These are phyloP conservation scores for Oceanites oceanicus DNA, from an alignment of 2,113 vertebrate species.

Conservation along the genomic window DNA sequence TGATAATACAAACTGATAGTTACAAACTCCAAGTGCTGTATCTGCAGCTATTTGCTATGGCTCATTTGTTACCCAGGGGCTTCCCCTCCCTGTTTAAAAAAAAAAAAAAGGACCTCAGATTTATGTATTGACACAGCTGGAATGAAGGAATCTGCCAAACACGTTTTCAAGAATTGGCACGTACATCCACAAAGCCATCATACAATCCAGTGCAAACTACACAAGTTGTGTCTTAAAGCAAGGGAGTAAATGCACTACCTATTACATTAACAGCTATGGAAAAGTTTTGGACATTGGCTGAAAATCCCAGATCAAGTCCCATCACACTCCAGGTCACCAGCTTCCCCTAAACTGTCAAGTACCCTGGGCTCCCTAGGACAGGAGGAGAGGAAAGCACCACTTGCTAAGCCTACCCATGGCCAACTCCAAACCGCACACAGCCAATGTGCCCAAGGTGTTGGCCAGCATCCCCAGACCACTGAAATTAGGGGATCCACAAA, in stretches of 20 bases:
- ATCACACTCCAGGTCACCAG: neutral
- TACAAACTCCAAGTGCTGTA: neutral
- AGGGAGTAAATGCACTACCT: neutral
- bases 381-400: neutral
- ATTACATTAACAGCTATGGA: neutral
- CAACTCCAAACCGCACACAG: neutral
- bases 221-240: neutral
- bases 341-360: neutral
- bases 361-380: neutral
- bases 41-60: conserved; percentile 28
- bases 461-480: neutral
- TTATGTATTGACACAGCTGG: conserved; percentile 61
- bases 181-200: neutral
- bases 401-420: neutral
- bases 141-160: conserved; percentile 33
- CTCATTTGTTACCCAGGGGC: neutral
- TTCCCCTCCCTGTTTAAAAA: conserved; percentile 21
- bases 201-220: conserved; percentile 2
- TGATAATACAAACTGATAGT: neutral
- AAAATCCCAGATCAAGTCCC: neutral
- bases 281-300: neutral
- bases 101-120: neutral
- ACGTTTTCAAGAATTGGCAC: conserved; percentile 26
- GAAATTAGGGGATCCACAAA: neutral
- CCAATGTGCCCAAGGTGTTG: neutral